These are phyloP conservation scores for Lomographa bimaculata DNA, from an alignment of 2,888 invertebrate species.

Conservation along the genomic window DNA sequence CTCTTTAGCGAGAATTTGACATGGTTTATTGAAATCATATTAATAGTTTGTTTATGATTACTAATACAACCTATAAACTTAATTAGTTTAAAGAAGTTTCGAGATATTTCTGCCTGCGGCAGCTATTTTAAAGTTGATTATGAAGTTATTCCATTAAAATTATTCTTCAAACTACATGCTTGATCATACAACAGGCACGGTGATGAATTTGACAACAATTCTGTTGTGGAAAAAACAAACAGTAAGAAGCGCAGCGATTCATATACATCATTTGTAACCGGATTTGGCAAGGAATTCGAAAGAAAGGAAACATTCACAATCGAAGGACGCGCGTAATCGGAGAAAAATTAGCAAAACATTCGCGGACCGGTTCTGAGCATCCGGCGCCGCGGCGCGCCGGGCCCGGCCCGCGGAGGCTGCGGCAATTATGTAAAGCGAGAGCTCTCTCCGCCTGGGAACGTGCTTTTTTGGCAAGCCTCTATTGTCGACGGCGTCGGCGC, in stretches of 20 bases:
- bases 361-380: slow-evolving; percentile 1
- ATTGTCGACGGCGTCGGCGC: slow-evolving; percentile 24
- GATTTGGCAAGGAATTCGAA: slow-evolving; percentile 6
- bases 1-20: too few species aligned
- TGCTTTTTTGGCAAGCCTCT: slow-evolving; percentile 43
- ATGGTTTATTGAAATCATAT: too few species aligned
- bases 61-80: too few species aligned
- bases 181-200: too few species aligned
- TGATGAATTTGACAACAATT: too few species aligned
- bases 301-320: slow-evolving; percentile 10
- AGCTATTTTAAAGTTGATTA: slow-evolving; percentile 1
- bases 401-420: slow-evolving; percentile 3
- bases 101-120: background rate
- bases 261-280: slow-evolving; percentile 1
- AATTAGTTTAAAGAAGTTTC: too few species aligned
- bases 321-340: slow-evolving; percentile 17
- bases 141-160: background rate
- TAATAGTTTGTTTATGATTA: too few species aligned
- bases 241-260: background rate
- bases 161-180: background rate
- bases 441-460: slow-evolving; percentile 45
- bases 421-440: slow-evolving; percentile 13
- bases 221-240: too few species aligned
- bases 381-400: background rate
- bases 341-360: slow-evolving; percentile 5